Base-by-base conservation (phyloP, 2,888 invertebrate species). In the Byasa hedistus region DNA sequence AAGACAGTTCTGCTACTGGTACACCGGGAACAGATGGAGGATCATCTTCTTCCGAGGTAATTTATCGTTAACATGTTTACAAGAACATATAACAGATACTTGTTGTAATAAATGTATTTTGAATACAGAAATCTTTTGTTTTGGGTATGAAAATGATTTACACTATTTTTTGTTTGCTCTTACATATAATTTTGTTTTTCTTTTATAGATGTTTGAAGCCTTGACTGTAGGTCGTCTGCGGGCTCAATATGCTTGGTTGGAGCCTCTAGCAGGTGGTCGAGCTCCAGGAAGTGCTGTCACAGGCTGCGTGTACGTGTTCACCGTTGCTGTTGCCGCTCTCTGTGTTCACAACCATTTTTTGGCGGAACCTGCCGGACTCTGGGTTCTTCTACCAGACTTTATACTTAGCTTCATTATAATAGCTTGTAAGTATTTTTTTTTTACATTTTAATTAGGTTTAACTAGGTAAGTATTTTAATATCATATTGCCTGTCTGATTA, bases 201-300 rank as follows among this genome's bases (percentile, higher is more conserved):
- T 51, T 52, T 69, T 70, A 19, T 78, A 92, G 92, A 91, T 93
- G 79, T 93, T 93, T 70, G 94, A 94, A 79, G 91, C 92, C 1
- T 86, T 93, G 39, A 87, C 94, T n/a, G 93, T 96, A n/a, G 97
- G 97, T 3, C 94, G 95, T 23, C 86, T 98, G 39, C 94, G 95
- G 65, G 91, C 95, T 0, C 93, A 94, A 71, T 96, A 96, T 75
- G 93, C 94, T 23, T 96, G 96, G 94, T 78, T 98, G 67, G 95
- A 95, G 68, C 94, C 96, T 0, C 77, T 95, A 10, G 90, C 96
- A 1, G 95, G 96, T 0, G 93, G 94, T n/a, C 94, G 95, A 69
- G 94, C 95, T 44, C 96, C 97, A 0, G 97, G 97, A 0, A 92
- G 93, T 12, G 95, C 95, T 0, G 96, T 96, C 0, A 94, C 95